phyloP scores from a whole-genome alignment of 2,113 vertebrate genomes.

The Dicerorhinus sumatrensis region DNA sequence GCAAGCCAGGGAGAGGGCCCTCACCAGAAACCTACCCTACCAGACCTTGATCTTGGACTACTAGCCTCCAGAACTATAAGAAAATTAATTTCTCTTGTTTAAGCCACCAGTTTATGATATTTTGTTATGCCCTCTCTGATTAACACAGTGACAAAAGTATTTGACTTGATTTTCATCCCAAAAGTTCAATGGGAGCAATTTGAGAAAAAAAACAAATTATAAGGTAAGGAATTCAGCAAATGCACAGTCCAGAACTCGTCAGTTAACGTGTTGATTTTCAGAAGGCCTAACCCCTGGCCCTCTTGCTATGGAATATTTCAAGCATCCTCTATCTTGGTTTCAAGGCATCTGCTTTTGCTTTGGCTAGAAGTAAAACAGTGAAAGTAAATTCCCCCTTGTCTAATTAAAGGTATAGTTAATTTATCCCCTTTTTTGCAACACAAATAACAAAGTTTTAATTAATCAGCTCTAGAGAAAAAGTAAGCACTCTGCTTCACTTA shows the following conservation, averaged over 20 bases:
- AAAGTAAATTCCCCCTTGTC: constrained; percentile 81
- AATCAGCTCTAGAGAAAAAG: constrained; percentile 84
- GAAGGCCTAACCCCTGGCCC: not conserved
- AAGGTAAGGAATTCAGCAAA: not conserved
- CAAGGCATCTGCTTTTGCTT: constrained; percentile 47
- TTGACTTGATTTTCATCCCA: not conserved
- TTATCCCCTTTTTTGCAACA: constrained; percentile 76
- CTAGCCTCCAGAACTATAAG: not conserved
- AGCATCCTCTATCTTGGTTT: not conserved
- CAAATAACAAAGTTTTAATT: constrained; percentile 82
- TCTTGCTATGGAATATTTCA: constrained; percentile 51
- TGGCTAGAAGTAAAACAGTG: constrained; percentile 62
- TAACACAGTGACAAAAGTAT: not conserved
- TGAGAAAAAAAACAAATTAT: not conserved
- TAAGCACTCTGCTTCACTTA: constrained; percentile 86
- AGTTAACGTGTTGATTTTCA: not conserved
- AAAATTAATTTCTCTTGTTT: not conserved
- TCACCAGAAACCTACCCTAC: not conserved
- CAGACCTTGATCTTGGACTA: not conserved
- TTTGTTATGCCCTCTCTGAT: not conserved
- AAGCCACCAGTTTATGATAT: not conserved
- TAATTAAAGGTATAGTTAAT: constrained; percentile 85
- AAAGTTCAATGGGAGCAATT: not conserved
- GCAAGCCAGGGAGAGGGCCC: not conserved
- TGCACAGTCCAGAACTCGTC: not conserved